Evolutionary conservation across 1,140 invertebrate species (phyloP).

Genomic region (Dinothrombium tinctorium): DNA sequence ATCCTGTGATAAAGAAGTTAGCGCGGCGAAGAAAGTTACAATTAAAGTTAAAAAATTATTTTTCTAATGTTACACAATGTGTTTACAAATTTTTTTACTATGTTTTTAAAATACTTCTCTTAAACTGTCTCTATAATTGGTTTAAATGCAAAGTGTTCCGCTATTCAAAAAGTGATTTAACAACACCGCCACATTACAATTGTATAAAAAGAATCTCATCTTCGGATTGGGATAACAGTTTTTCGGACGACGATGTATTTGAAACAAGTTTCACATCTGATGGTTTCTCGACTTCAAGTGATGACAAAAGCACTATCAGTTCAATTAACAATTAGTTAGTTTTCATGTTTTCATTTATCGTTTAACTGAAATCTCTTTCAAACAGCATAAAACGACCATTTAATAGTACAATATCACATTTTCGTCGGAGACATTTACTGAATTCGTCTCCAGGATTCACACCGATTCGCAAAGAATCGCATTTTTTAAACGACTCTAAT

Average conservation of each 20-base stretch:
- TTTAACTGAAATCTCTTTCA: not conserved
- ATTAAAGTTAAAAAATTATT: not conserved
- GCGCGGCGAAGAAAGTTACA: not conserved
- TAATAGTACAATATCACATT: not conserved
- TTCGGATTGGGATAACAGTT: constrained; percentile 3
- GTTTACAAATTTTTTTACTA: not conserved
- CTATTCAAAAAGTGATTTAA: not conserved
- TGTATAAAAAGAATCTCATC: too few species aligned
- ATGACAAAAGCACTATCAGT: not conserved
- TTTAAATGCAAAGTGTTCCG: not conserved
- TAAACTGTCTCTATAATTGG: not conserved
- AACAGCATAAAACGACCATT: not conserved
- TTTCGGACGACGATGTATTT: constrained; percentile 10
- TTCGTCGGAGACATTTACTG: not conserved
- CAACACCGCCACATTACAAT: constrained; percentile 7
- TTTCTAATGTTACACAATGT: not conserved
- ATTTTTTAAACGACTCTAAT: not conserved
- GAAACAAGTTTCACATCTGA: not conserved
- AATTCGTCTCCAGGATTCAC: not conserved
- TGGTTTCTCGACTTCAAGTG: not conserved
- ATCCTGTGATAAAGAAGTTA: constrained; percentile 1
- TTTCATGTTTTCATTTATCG: not conserved
- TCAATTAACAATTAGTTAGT: not conserved
- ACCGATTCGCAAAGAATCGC: not conserved
- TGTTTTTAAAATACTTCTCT: not conserved